A percentile compares a stretch with the other conserved stretches of the same genome.
phyloP scores from a whole-genome alignment of 2,113 vertebrate species.

The Stegastes partitus region DNA sequence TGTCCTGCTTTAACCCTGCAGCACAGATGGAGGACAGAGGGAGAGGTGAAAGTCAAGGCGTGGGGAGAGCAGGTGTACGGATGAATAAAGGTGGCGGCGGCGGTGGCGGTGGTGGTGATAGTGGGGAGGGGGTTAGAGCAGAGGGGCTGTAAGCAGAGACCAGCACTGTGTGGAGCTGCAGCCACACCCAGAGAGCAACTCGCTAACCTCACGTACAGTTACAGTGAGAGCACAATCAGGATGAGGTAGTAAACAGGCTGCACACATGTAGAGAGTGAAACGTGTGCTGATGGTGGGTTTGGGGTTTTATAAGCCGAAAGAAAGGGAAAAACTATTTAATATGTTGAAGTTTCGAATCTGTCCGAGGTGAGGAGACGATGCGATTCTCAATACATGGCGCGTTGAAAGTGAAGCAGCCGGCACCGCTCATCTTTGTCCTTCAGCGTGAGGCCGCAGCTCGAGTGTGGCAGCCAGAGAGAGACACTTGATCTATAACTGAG shows the following conservation, averaged over 20 bases:
- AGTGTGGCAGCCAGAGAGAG: neutral
- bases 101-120: too few relatives aligned
- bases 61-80: conserved; percentile 27
- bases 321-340: too few relatives aligned
- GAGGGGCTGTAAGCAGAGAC: neutral
- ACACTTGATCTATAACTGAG: conserved; percentile 24
- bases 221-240: neutral
- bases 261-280: too few relatives aligned
- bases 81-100: conserved; percentile 7
- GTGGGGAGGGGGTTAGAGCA: neutral
- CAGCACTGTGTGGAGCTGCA: neutral
- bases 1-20: neutral
- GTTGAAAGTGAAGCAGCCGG: neutral
- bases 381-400: neutral
- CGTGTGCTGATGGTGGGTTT: too few relatives aligned
- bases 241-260: neutral
- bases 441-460: neutral
- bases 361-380: too few relatives aligned
- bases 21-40: neutral
- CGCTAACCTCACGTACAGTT: conserved; percentile 2
- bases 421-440: conserved; percentile 1
- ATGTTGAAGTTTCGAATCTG: too few relatives aligned
- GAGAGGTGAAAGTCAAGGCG: conserved; percentile 7
- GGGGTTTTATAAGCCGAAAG: too few relatives aligned
- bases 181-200: conserved; percentile 20